Evolutionary conservation across 2,888 invertebrate genomes (phyloP).

Genomic region (Oithona nana): DNA sequence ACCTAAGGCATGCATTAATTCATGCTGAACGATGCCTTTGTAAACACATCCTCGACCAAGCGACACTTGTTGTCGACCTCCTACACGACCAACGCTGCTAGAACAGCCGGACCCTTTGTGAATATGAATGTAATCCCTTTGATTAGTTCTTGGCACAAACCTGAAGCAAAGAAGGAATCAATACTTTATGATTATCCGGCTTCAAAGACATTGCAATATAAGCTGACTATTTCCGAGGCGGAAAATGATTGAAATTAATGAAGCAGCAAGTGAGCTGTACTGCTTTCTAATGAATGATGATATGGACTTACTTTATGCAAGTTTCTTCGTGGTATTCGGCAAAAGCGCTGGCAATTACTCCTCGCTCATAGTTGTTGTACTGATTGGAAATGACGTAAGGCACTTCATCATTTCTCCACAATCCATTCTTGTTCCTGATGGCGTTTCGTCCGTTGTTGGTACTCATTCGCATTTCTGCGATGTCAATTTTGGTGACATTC

Average conservation of each 20-base stretch:
- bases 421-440: slow-evolving; percentile 22
- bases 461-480: not conserved
- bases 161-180: slow-evolving; percentile 17
- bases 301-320: slow-evolving; percentile 22
- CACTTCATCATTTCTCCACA: slow-evolving; percentile 24
- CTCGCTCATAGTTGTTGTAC: slow-evolving; percentile 23
- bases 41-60: slow-evolving; percentile 22
- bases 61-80: slow-evolving; percentile 34
- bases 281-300: not conserved
- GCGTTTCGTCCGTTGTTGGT: slow-evolving; percentile 21
- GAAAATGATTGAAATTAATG: no score
- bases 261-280: no score
- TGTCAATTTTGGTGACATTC: not conserved
- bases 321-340: slow-evolving; percentile 29
- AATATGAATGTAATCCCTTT: slow-evolving; percentile 25
- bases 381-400: slow-evolving; percentile 25
- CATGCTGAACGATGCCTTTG: slow-evolving; percentile 28
- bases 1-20: slow-evolving; percentile 30
- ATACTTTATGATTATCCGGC: no score
- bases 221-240: not conserved
- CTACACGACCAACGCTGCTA: slow-evolving; percentile 33
- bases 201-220: not conserved
- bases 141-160: slow-evolving; percentile 24
- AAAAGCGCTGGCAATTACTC: slow-evolving; percentile 31
- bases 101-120: slow-evolving; percentile 29